Percentiles rank a stretch among this genome's conserved stretches.
Evolutionary conservation across 2,113 vertebrate genomes (phyloP).

Genomic region (Danionella cerebrum): DNA sequence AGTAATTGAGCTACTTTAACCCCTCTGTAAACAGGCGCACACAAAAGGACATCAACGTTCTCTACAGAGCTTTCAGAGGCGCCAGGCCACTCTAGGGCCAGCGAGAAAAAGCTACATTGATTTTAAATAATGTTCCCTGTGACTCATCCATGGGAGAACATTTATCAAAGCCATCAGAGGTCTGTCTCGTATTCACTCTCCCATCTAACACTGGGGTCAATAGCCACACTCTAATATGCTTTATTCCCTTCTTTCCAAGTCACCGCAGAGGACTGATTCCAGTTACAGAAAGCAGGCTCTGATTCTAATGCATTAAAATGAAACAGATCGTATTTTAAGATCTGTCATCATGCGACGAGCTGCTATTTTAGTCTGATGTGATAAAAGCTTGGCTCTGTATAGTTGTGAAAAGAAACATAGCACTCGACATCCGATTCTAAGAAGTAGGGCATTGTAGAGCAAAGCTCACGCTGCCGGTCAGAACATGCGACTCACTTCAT

Average conservation of each 20-base stretch:
- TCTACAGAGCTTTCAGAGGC: constrained; percentile 23
- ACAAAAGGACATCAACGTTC: constrained; percentile 29
- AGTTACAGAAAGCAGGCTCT: background rate
- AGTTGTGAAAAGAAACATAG: background rate
- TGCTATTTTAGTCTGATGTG: background rate
- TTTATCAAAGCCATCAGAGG: constrained; percentile 39
- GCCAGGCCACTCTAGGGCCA: constrained; percentile 30
- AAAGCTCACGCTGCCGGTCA: constrained; percentile 12
- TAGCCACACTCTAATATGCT: constrained; percentile 17
- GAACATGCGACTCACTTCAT: constrained; percentile 8
- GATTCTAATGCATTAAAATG: constrained; percentile 3
- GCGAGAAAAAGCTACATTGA: constrained; percentile 37
- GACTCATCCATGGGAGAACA: constrained; percentile 34
- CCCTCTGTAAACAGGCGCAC: constrained; percentile 9
- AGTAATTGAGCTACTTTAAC: constrained; percentile 39
- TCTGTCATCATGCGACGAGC: background rate
- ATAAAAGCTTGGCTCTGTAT: background rate
- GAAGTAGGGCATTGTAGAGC: background rate
- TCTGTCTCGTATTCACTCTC: constrained; percentile 26
- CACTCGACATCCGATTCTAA: background rate
- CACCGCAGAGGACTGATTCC: background rate
- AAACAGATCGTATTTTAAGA: constrained; percentile 11
- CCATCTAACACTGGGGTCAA: constrained; percentile 24
- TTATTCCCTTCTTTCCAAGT: background rate
- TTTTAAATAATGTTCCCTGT: constrained; percentile 44